Percentiles rank a stretch among this genome's conserved stretches.
phyloP scores from a whole-genome alignment of 2,888 invertebrate species.

The Malthinus flaveolus region DNA sequence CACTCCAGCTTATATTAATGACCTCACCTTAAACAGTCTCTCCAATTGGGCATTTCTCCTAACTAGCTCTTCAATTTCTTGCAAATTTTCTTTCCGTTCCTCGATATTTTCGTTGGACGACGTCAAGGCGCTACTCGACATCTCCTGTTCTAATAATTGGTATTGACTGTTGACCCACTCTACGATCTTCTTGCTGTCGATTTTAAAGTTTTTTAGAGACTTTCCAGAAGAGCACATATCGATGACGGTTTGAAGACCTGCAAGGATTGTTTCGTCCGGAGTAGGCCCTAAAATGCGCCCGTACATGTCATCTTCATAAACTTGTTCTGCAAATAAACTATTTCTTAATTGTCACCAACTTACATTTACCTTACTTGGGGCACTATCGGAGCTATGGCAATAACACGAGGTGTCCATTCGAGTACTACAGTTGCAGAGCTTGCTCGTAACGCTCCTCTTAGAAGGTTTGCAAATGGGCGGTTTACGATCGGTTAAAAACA shows the following conservation, averaged over 20 bases:
- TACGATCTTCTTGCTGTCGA: constrained; percentile 1
- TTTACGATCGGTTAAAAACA: no score
- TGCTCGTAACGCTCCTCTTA: no score
- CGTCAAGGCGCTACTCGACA: background rate
- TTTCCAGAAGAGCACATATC: constrained; percentile 28
- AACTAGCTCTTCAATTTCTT: background rate
- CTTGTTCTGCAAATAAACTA: no score
- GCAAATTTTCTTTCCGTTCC: constrained; percentile 5
- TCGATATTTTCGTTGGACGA: background rate
- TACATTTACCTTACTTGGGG: no score
- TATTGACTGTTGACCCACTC: constrained; percentile 14
- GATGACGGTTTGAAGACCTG: constrained; percentile 44
- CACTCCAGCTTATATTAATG: no score
- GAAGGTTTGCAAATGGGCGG: no score
- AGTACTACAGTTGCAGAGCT: no score
- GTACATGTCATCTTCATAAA: constrained; percentile 18
- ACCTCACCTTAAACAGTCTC: no score
- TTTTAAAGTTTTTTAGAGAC: background rate
- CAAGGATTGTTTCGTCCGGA: constrained; percentile 47
- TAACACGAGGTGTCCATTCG: no score
- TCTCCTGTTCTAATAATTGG: constrained; percentile 2
- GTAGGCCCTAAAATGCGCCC: constrained; percentile 42
- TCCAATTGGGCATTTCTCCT: background rate
- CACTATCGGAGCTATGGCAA: no score
- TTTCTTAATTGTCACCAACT: no score